Percentiles rank a stretch among this genome's conserved stretches.
Conservation (phyloP, 2,888 invertebrate genomes). For the Cantharis nigra region DNA sequence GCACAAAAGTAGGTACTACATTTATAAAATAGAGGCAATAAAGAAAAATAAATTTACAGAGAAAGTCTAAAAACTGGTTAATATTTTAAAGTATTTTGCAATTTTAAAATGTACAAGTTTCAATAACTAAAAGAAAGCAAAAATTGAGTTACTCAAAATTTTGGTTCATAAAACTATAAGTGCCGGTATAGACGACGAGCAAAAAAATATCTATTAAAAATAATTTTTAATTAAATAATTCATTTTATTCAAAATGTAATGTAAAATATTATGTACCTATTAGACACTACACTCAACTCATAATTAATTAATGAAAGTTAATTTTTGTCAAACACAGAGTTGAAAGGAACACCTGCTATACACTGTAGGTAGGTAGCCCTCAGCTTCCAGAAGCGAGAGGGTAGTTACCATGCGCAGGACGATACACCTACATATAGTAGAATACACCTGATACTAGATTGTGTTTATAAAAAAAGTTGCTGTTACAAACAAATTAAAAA, state of each 20-base stretch:
- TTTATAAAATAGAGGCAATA: slow-evolving; percentile 11
- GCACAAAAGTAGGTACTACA: not conserved
- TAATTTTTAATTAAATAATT: not conserved
- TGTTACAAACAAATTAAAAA: slow-evolving; percentile 6
- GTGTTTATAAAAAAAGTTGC: slow-evolving; percentile 1
- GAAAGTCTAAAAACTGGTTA: slow-evolving; percentile 17
- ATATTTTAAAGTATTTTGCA: slow-evolving; percentile 19
- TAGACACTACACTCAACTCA: slow-evolving; percentile 9
- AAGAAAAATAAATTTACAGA: slow-evolving; percentile 20
- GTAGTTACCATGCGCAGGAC: slow-evolving; percentile 37
- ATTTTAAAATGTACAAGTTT: slow-evolving; percentile 11
- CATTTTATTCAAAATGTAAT: slow-evolving; percentile 1
- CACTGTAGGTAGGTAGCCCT: slow-evolving; percentile 37
- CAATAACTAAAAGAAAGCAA: not conserved
- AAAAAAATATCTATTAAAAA: not conserved
- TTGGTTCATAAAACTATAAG: not conserved
- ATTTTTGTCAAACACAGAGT: slow-evolving; percentile 17
- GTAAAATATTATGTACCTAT: not conserved
- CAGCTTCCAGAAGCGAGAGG: slow-evolving; percentile 34
- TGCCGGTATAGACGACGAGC: not conserved
- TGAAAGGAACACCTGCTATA: slow-evolving; percentile 36
- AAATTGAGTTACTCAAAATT: not conserved
- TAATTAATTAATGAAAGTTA: slow-evolving; percentile 23
- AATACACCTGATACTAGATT: slow-evolving; percentile 22
- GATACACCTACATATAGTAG: slow-evolving; percentile 29